These are phyloP conservation scores for Eulemur mongoz DNA, from an alignment of 2,797 vertebrate genomes.

Conservation along the genomic window DNA sequence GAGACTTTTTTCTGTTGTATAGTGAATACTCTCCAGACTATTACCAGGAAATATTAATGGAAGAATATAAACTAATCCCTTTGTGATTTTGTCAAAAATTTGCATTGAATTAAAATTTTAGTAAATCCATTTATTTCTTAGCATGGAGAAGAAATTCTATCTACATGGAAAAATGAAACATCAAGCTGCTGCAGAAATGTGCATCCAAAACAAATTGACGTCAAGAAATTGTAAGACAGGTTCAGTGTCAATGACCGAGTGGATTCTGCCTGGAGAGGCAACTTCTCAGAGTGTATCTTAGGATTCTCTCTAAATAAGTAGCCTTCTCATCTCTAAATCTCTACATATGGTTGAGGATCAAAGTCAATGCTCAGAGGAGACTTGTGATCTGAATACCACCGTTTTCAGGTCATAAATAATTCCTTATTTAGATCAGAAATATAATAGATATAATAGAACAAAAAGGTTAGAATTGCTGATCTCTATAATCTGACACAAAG, in stretches of 20 bases:
- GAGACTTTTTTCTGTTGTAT: background rate
- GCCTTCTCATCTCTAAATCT: conserved; percentile 9
- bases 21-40: background rate
- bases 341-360: conserved; percentile 39
- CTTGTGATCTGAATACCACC: conserved; percentile 64
- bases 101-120: conserved; percentile 1
- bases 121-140: conserved; percentile 68
- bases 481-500: conserved; percentile 47
- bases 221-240: conserved; percentile 64
- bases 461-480: conserved; percentile 54
- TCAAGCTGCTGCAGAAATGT: conserved; percentile 52
- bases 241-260: conserved; percentile 66
- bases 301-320: conserved; percentile 31
- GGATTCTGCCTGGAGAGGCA: conserved; percentile 60
- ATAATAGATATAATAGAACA: conserved; percentile 45
- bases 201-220: conserved; percentile 63
- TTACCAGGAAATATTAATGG: background rate
- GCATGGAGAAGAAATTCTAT: conserved; percentile 66
- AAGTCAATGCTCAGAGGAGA: background rate
- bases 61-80: background rate
- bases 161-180: conserved; percentile 62
- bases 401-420: conserved; percentile 64
- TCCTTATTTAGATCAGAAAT: conserved; percentile 65
- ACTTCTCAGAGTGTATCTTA: conserved; percentile 69
- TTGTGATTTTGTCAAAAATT: conserved; percentile 10